Percentiles rank a stretch among this genome's conserved stretches.
Conservation (phyloP, 2,797 vertebrate species). For the Leuciscus waleckii region DNA sequence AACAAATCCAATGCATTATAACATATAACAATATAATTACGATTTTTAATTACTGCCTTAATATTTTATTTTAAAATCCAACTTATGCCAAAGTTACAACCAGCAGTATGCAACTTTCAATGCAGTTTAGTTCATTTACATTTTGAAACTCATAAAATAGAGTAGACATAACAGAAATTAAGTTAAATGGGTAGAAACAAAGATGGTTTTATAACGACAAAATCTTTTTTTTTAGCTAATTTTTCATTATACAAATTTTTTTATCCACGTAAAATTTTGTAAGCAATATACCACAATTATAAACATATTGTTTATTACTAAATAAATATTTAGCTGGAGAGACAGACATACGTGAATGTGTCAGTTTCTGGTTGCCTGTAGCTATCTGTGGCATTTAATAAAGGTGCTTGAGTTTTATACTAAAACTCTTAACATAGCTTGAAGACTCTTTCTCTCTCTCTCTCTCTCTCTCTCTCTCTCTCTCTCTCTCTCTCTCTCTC, state of each 20-base stretch:
- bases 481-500: constrained; percentile 56
- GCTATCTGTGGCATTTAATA: constrained; percentile 42
- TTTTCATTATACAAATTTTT: background rate
- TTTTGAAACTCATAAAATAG: background rate
- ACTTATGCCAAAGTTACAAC: background rate
- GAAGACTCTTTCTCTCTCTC: background rate
- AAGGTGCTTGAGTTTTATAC: constrained; percentile 40
- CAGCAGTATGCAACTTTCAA: background rate
- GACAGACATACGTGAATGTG: background rate
- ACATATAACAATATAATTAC: background rate
- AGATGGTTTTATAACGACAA: background rate
- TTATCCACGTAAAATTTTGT: background rate
- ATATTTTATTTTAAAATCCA: background rate
- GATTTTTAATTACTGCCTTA: background rate
- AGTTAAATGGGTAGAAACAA: background rate
- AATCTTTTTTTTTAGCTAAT: background rate
- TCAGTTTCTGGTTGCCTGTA: constrained; percentile 14
- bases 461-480: constrained; percentile 42
- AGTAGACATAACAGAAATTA: background rate
- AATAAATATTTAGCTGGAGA: background rate
- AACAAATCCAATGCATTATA: background rate
- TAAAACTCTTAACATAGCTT: constrained; percentile 20
- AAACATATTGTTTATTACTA: background rate
- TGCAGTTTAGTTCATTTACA: background rate
- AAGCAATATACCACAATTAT: background rate